Percentiles rank a stretch among this genome's conserved stretches.
Evolutionary conservation across 2,888 invertebrate genomes (phyloP).

Genomic region (Theretra japonica): DNA sequence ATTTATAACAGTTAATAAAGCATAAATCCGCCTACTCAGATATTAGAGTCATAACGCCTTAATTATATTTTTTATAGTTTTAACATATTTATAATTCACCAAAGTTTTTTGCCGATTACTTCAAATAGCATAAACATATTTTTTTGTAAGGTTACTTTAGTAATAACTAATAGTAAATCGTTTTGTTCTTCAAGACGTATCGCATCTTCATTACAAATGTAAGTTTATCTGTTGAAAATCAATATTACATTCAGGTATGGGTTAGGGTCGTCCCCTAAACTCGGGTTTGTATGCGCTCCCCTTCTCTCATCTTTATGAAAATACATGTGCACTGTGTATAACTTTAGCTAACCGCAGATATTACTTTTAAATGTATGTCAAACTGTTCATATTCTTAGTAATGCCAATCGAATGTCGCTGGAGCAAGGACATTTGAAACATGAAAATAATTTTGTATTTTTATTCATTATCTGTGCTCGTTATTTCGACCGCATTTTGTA

Average conservation of each 20-base stretch:
- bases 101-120: too few relatives aligned
- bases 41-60: background rate
- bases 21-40: background rate
- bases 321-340: background rate
- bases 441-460: background rate
- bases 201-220: background rate
- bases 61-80: too few relatives aligned
- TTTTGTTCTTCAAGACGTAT: background rate
- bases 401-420: background rate
- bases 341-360: slow-evolving; percentile 25
- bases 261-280: slow-evolving; percentile 19
- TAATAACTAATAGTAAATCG: too few relatives aligned
- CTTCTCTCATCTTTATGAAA: slow-evolving; percentile 15
- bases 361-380: slow-evolving; percentile 26
- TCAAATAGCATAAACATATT: too few relatives aligned
- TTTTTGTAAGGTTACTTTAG: too few relatives aligned
- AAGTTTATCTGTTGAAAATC: slow-evolving; percentile 4
- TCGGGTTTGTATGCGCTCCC: background rate
- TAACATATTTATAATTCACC: too few relatives aligned
- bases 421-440: background rate
- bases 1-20: background rate
- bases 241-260: background rate
- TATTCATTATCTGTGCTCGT: background rate
- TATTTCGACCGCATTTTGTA: background rate
- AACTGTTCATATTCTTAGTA: slow-evolving; percentile 9